Evolutionary conservation across 1,140 invertebrate genomes (phyloP), one percentile per base, ranked within the genome.

Genomic region (Drosophila grimshawi): DNA sequence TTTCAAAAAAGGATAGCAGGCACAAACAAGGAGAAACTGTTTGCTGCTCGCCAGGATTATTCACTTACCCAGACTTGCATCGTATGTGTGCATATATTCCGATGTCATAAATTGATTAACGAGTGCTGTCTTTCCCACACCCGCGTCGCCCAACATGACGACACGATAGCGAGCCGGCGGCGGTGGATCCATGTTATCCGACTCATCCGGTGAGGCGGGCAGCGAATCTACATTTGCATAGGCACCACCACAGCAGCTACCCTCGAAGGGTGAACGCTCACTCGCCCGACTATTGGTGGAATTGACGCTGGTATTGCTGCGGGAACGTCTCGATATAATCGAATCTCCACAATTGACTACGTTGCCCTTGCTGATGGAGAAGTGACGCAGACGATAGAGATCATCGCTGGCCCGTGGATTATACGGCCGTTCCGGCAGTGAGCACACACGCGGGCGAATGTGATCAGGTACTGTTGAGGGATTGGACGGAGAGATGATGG

Each of bases 51-150:
- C 80, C 39, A 32, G 8, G 29, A 39, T 8, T 41, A 10, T 65
- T 41, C 73, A 92, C 94, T 95, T 94, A 97, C 96, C 96, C 86
- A 97, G 92, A 86, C 96, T 97, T 1, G 96, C 96, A 92, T 98
- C 97, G 91, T 98, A 97, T 0, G 97, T 97, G 92, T 97, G 97
- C 95, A 98, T 97, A 89, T 98, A 98, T 80, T 98, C 97, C 56
- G 97, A 98, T 4, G 97, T 98, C 96, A 98, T 97, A 89, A 98
- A 98, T 92, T 98, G 97, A 0, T 96, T 96, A 0, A 97, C 96
- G 3, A 98, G 93, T 1, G 97, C 96, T 1, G 97, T 97, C 93
- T 98, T 98, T 1, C 97, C 97, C 32, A 98, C 97, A 1, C 97
- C 97, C 0, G 96, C 94, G 76, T 97, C 96, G 0, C 97, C 97